These are phyloP conservation scores for Kuschelorhynchus macadamiae DNA, from an alignment of 2,888 invertebrate species.

Conservation along the genomic window DNA sequence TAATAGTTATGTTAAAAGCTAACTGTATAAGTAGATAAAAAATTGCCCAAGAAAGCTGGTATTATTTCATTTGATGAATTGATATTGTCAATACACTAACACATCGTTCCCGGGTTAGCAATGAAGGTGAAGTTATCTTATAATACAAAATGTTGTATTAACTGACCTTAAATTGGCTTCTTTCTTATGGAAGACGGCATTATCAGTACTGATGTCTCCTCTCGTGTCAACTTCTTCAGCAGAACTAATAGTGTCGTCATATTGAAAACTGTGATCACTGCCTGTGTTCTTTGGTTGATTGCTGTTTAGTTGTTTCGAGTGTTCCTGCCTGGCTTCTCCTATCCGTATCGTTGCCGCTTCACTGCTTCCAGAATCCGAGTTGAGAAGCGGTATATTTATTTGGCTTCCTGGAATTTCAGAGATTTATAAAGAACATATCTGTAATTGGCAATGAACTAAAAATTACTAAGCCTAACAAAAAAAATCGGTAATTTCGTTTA, in stretches of 20 bases:
- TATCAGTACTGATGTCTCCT: not conserved
- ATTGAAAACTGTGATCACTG: conserved; percentile 10
- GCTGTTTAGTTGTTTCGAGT: not conserved
- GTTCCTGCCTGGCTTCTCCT: not conserved
- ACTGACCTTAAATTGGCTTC: conserved; percentile 28
- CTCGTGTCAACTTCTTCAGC: not conserved
- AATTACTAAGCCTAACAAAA: no score
- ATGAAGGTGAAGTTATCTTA: no score
- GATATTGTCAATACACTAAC: no score
- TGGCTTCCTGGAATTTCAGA: conserved; percentile 71
- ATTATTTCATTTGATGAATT: no score
- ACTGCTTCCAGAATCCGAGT: not conserved
- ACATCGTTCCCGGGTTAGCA: no score
- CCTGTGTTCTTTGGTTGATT: conserved; percentile 24
- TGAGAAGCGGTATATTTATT: conserved; percentile 71
- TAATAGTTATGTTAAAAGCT: no score
- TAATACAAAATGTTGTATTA: no score
- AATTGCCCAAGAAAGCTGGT: no score
- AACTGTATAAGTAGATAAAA: no score
- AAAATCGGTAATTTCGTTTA: no score
- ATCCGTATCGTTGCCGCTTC: conserved; percentile 11
- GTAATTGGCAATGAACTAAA: no score
- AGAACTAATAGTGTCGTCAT: conserved; percentile 62
- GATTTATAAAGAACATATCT: no score
- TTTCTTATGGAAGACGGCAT: conserved; percentile 1